Percentiles rank a stretch among this genome's conserved stretches.
Conservation (phyloP, 2,888 invertebrate species). For the Protonemura montana region DNA sequence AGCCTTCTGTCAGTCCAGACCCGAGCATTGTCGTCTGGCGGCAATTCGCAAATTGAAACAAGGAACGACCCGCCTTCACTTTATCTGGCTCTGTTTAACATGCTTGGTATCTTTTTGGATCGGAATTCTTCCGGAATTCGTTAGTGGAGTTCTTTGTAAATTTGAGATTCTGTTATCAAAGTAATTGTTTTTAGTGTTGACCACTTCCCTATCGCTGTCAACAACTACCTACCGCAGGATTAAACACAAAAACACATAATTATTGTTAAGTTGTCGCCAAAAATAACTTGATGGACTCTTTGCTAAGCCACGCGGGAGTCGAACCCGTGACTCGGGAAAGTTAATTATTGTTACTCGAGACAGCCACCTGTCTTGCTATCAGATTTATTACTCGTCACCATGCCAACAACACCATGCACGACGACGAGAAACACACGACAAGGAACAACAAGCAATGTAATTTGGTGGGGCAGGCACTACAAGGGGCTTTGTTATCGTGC, state of each 20-base stretch:
- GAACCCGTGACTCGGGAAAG: neutral
- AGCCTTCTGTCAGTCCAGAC: no score
- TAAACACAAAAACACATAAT: no score
- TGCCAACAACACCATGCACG: conserved; percentile 23
- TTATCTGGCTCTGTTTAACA: no score
- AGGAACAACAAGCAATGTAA: neutral
- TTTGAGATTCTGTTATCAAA: no score
- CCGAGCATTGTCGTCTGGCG: no score
- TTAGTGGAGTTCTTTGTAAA: no score
- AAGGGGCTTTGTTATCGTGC: neutral
- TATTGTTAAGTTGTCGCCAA: neutral
- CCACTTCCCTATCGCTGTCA: neutral
- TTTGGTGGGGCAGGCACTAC: neutral
- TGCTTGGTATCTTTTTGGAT: no score
- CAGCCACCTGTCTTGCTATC: neutral
- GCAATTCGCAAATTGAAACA: no score
- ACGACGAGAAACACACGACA: neutral
- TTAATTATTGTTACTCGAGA: neutral
- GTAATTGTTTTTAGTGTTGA: no score
- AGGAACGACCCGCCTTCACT: no score
- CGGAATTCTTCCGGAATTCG: no score
- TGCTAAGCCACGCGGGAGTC: neutral
- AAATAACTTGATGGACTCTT: neutral
- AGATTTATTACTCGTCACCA: conserved; percentile 18
- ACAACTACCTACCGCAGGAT: neutral